Percentiles rank a stretch among this genome's conserved stretches.
These are phyloP conservation scores for Emys orbicularis DNA, from an alignment of 2,797 vertebrate genomes.

Conservation along the genomic window DNA sequence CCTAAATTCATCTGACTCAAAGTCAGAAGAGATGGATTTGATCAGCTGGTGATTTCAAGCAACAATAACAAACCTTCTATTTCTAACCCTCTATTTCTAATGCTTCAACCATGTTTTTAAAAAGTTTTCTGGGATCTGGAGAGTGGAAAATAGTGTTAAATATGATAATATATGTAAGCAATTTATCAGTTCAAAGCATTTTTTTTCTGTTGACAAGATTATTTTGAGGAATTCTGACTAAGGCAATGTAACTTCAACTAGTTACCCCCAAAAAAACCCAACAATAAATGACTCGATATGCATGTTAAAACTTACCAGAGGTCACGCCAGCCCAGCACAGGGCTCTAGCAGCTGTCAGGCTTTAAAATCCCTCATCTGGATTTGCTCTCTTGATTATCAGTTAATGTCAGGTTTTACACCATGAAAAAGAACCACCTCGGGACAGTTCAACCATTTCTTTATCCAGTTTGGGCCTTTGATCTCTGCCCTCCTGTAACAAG, in stretches of 20 bases:
- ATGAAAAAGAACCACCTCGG: neutral
- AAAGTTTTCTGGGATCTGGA: neutral
- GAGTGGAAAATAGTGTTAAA: neutral
- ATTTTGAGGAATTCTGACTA: neutral
- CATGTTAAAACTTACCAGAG: neutral
- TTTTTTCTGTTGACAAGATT: neutral
- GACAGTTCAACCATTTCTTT: neutral
- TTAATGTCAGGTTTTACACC: neutral
- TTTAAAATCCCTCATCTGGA: neutral
- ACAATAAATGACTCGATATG: neutral
- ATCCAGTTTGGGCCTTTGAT: neutral
- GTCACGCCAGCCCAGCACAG: neutral
- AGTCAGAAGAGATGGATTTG: neutral
- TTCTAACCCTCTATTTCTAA: neutral
- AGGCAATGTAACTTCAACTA: neutral
- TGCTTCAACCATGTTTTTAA: neutral
- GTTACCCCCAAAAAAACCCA: accelerated
- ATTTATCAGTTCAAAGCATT: neutral
- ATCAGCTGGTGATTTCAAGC: neutral
- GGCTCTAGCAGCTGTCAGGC: neutral
- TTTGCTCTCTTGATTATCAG: neutral
- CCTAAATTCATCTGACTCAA: neutral
- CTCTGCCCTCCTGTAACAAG: neutral
- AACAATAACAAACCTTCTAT: neutral
- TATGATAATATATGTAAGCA: neutral